phyloP scores from a whole-genome alignment of 2,888 invertebrate genomes.

The Noctua fimbriata region DNA sequence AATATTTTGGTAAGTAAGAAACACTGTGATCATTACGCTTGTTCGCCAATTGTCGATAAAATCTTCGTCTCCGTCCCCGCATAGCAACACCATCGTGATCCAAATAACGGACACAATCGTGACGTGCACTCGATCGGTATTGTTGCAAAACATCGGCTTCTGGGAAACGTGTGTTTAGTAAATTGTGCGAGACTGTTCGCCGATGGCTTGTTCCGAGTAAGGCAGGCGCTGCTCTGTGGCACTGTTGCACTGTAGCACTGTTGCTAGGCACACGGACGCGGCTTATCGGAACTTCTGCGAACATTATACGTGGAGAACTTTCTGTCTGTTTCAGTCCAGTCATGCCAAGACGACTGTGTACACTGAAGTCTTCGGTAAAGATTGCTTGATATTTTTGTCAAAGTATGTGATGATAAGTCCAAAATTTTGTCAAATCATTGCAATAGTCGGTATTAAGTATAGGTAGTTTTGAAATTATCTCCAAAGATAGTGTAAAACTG shows the following conservation, averaged over 20 bases:
- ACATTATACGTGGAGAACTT: neutral
- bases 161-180: conserved; percentile 64
- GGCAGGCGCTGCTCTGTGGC: conserved; percentile 5
- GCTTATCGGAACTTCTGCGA: conserved; percentile 17
- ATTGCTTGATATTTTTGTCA: neutral
- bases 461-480: neutral
- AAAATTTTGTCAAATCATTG: neutral
- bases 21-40: neutral
- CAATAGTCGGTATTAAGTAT: too few relatives aligned
- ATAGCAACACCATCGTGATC: conserved; percentile 40
- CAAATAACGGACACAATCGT: conserved; percentile 34
- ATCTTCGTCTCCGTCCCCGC: neutral
- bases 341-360: neutral
- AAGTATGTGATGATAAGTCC: neutral
- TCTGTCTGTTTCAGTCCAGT: neutral
- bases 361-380: neutral
- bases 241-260: conserved; percentile 24
- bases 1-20: neutral
- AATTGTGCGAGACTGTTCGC: conserved; percentile 37
- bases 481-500: neutral
- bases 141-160: conserved; percentile 66
- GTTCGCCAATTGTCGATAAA: neutral
- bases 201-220: conserved; percentile 48
- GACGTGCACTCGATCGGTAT: conserved; percentile 47
- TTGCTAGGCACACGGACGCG: conserved; percentile 27